These are phyloP conservation scores for Hecatera dysodea DNA, from an alignment of 2,888 invertebrate genomes.

Conservation along the genomic window DNA sequence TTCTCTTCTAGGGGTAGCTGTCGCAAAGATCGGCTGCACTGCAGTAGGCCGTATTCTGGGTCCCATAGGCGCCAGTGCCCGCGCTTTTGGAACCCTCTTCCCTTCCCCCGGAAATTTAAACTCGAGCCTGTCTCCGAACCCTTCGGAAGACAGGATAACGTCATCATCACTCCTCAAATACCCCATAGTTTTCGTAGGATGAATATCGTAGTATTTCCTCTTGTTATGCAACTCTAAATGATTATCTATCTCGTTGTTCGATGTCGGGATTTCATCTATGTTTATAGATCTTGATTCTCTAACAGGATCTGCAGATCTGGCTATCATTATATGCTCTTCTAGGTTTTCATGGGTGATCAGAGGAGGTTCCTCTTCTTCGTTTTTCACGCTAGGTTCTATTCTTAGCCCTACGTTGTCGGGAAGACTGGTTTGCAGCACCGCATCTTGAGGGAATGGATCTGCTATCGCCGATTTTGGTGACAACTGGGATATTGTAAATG, in stretches of 20 bases:
- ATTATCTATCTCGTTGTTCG: constrained; percentile 91
- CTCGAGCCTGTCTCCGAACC: constrained; percentile 85
- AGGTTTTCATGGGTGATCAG: constrained; percentile 69
- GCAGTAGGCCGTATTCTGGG: constrained; percentile 91
- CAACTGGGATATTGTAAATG: constrained; percentile 92
- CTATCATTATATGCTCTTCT: constrained; percentile 85
- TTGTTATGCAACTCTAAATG: constrained; percentile 89
- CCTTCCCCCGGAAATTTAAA: constrained; percentile 94
- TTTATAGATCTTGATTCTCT: constrained; percentile 89
- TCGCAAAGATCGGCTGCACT: constrained; percentile 90
- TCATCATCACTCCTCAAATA: constrained; percentile 81
- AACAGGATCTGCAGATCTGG: constrained; percentile 90
- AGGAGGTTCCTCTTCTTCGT: constrained; percentile 70
- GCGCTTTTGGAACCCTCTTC: constrained; percentile 93
- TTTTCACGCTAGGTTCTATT: constrained; percentile 83
- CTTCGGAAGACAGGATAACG: constrained; percentile 81
- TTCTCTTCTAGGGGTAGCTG: constrained; percentile 84
- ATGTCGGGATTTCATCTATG: constrained; percentile 87
- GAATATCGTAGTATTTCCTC: constrained; percentile 89
- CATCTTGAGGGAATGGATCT: constrained; percentile 69
- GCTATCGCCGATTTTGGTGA: constrained; percentile 92
- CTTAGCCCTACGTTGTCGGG: constrained; percentile 80
- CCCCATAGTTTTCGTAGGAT: constrained; percentile 90
- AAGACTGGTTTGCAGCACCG: constrained; percentile 80
- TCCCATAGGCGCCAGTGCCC: constrained; percentile 92